phyloP scores from a whole-genome alignment of 92 coral and sea anemone genomes.

The Porites evermanni region DNA sequence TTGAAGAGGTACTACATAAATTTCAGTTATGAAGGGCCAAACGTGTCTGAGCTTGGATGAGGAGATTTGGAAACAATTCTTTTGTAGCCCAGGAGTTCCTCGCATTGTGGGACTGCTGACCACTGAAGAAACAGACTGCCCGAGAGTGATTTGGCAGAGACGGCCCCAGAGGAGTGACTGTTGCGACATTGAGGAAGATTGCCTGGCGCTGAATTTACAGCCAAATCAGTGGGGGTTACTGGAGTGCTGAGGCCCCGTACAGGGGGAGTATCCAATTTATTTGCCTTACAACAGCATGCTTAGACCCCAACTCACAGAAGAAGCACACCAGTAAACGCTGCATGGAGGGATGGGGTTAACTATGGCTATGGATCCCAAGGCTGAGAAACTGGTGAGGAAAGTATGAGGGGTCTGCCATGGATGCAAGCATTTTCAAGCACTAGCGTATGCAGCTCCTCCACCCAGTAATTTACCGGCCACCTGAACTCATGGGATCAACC shows the following conservation, averaged over 20 bases:
- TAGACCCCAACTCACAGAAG: background rate
- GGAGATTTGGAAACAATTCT: constrained; percentile 54
- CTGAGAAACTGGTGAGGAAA: constrained; percentile 13
- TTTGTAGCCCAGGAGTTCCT: too few species aligned
- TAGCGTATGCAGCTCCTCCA: constrained; percentile 18
- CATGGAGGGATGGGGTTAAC: constrained; percentile 25
- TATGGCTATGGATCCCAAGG: constrained; percentile 30
- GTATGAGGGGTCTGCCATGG: background rate
- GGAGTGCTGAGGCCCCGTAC: constrained; percentile 17
- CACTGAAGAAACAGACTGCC: too few species aligned
- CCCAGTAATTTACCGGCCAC: background rate
- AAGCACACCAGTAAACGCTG: background rate
- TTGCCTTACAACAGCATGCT: constrained; percentile 23
- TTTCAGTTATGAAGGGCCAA: constrained; percentile 42
- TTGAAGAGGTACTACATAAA: constrained; percentile 10
- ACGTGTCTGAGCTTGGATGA: constrained; percentile 59
- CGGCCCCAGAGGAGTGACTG: too few species aligned
- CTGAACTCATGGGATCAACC: too few species aligned
- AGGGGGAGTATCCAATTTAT: constrained; percentile 30
- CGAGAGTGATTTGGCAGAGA: too few species aligned
- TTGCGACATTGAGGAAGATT: constrained; percentile 1
- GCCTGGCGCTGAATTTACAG: constrained; percentile 10
- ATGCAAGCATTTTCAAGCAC: constrained; percentile 3
- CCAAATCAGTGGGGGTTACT: constrained; percentile 19
- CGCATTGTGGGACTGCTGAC: too few species aligned